Evolutionary conservation across 2,797 vertebrate genomes (phyloP).

Genomic region (Clamator glandarius): DNA sequence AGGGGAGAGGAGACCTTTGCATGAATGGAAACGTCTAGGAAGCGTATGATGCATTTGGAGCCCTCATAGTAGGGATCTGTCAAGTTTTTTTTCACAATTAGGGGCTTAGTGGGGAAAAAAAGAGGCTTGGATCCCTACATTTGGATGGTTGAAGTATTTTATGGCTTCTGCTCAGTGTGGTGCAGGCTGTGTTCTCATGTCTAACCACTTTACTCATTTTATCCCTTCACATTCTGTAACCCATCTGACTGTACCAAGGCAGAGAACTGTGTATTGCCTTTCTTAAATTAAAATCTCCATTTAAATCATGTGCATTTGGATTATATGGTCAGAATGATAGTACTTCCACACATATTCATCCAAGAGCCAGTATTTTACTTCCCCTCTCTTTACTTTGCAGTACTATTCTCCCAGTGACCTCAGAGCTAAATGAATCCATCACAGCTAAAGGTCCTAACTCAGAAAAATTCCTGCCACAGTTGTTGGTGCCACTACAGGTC

Average conservation of each 20-base stretch:
- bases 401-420: background rate
- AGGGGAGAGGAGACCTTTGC: background rate
- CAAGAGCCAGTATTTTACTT: slow-evolving; percentile 69
- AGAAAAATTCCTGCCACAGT: slow-evolving; percentile 17
- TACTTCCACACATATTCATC: slow-evolving; percentile 57
- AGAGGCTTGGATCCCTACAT: background rate
- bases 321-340: slow-evolving; percentile 17
- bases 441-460: slow-evolving; percentile 51
- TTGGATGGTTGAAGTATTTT: background rate
- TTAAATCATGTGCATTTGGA: slow-evolving; percentile 33
- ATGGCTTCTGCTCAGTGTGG: background rate
- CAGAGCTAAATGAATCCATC: slow-evolving; percentile 49
- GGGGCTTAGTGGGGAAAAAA: background rate
- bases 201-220: background rate
- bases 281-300: slow-evolving; percentile 61
- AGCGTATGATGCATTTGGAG: background rate
- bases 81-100: background rate
- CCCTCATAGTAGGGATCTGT: background rate
- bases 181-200: background rate
- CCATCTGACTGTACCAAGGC: background rate
- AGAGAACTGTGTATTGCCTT: slow-evolving; percentile 40
- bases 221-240: slow-evolving; percentile 17
- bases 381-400: slow-evolving; percentile 56
- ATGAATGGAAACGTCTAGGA: background rate
- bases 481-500: background rate